These are phyloP conservation scores for Epizoanthus rinbou DNA, from an alignment of 92 coral and sea anemone genomes.

Conservation along the genomic window DNA sequence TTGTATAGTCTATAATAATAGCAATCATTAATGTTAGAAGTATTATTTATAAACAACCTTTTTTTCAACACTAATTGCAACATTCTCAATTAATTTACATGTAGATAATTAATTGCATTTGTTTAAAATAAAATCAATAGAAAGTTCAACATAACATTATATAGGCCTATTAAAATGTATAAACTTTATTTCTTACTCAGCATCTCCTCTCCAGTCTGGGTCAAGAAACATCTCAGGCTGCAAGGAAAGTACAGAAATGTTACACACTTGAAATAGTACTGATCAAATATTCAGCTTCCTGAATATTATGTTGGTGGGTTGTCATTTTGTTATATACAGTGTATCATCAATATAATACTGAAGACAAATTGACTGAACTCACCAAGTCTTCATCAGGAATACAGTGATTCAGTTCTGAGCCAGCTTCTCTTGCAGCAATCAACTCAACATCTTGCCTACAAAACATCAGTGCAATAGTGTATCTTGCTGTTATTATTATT, in stretches of 20 bases:
- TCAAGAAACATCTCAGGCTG: conserved; percentile 81
- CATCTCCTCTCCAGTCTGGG: conserved; percentile 84
- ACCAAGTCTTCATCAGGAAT: conserved; percentile 68
- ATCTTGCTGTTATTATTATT: background rate
- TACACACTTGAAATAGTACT: background rate
- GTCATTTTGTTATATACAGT: too few relatives aligned
- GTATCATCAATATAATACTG: too few relatives aligned
- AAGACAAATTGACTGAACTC: background rate
- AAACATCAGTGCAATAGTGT: background rate
- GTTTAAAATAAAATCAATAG: too few relatives aligned
- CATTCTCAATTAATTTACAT: too few relatives aligned
- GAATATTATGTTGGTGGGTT: too few relatives aligned
- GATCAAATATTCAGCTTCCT: background rate
- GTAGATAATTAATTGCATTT: too few relatives aligned
- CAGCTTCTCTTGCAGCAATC: conserved; percentile 58
- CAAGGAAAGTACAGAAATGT: background rate
- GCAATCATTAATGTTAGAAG: too few relatives aligned
- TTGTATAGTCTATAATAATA: too few relatives aligned
- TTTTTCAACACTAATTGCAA: too few relatives aligned
- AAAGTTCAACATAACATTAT: too few relatives aligned
- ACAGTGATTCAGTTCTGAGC: conserved; percentile 36
- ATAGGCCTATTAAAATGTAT: background rate
- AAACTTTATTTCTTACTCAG: conserved; percentile 62
- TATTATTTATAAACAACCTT: too few relatives aligned
- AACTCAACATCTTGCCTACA: conserved; percentile 68